Conservation (phyloP, 2,113 vertebrate genomes). For the Trichechus manatus region DNA sequence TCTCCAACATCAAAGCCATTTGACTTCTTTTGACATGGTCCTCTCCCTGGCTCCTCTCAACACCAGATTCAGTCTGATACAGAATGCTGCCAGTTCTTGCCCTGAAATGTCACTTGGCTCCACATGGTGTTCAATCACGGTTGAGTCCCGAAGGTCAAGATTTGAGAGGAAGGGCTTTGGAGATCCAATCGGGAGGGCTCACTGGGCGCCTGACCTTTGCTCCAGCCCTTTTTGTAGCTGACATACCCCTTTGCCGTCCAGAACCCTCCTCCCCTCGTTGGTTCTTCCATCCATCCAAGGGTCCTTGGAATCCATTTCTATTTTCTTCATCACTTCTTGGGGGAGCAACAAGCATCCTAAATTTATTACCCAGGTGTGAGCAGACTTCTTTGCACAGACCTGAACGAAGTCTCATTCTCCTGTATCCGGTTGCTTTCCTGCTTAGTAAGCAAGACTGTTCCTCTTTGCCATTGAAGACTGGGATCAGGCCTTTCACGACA, state of each 20-base stretch:
- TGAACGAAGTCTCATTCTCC: not conserved
- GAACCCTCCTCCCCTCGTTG: not conserved
- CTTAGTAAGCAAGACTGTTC: not conserved
- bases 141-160: not conserved
- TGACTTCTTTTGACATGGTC: not conserved
- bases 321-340: not conserved
- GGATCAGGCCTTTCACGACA: not conserved
- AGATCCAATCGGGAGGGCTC: not conserved
- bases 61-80: not conserved
- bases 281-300: not conserved
- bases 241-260: not conserved
- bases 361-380: not conserved
- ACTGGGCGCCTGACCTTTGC: not conserved
- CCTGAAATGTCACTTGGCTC: not conserved
- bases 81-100: not conserved
- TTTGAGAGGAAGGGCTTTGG: not conserved
- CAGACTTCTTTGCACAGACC: fast-evolving
- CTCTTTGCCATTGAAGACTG: not conserved
- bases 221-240: not conserved
- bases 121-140: not conserved
- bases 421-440: not conserved
- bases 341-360: not conserved
- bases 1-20: fast-evolving
- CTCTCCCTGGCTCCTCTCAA: not conserved
- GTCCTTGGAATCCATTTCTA: not conserved